These are phyloP conservation scores for Nemurella pictetii DNA, from an alignment of 2,888 invertebrate species.

Conservation along the genomic window DNA sequence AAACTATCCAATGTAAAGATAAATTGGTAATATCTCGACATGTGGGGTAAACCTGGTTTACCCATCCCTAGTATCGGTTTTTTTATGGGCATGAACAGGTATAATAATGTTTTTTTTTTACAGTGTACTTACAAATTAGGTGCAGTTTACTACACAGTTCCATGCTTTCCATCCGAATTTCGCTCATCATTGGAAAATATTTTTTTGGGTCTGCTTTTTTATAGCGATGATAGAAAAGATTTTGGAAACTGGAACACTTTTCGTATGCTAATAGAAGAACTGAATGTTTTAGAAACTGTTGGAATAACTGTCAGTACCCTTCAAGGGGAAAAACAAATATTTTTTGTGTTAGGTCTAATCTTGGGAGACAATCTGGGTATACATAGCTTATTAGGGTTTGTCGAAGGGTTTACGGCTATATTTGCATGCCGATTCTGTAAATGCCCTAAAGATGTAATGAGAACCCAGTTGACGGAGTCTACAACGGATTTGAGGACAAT, in stretches of 20 bases:
- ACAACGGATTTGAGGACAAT: constrained; percentile 31
- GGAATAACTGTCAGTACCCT: constrained; percentile 37
- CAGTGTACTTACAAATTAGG: constrained; percentile 38
- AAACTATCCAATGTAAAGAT: too few species aligned
- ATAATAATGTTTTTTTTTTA: too few species aligned
- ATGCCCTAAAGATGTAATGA: constrained; percentile 39
- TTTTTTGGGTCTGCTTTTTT: constrained; percentile 22
- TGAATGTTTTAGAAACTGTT: constrained; percentile 35
- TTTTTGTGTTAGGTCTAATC: constrained; percentile 39
- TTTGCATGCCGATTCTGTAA: constrained; percentile 43
- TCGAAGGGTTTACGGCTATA: constrained; percentile 39
- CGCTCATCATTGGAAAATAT: constrained; percentile 36
- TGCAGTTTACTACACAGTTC: constrained; percentile 36
- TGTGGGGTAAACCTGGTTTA: too few species aligned
- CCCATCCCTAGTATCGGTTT: too few species aligned
- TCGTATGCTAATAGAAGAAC: constrained; percentile 40
- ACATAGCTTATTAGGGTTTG: constrained; percentile 40
- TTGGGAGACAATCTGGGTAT: constrained; percentile 42
- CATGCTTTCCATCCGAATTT: constrained; percentile 37
- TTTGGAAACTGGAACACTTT: constrained; percentile 37
- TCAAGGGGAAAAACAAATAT: constrained; percentile 34
- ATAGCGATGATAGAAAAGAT: constrained; percentile 30
- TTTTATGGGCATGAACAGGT: too few species aligned
- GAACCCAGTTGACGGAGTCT: constrained; percentile 35
- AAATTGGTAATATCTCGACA: too few species aligned